Evolutionary conservation across 1,140 invertebrate genomes (phyloP).

Genomic region (Macrosteles quadrilineatus): DNA sequence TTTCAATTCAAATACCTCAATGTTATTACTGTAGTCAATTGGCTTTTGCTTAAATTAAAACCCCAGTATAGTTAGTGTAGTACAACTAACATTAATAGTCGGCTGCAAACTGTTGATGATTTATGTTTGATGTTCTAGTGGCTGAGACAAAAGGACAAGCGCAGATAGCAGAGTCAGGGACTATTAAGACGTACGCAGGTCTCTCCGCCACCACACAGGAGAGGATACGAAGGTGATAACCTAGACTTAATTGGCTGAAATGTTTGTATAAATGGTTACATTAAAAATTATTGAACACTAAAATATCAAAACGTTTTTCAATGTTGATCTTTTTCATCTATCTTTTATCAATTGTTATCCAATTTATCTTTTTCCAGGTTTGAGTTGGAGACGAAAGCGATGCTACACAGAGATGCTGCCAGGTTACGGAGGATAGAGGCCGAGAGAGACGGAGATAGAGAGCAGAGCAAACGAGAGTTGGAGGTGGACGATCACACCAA

Average conservation of each 20-base stretch:
- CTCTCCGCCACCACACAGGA: slow-evolving; percentile 62
- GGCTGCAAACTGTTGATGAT: no score
- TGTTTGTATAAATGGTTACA: no score
- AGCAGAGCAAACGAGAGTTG: slow-evolving; percentile 63
- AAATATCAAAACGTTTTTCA: no score
- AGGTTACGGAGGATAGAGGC: slow-evolving; percentile 31
- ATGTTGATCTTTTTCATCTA: no score
- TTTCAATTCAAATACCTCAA: no score
- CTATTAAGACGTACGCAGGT: slow-evolving; percentile 60
- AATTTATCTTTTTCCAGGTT: no score
- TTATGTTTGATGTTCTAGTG: neutral
- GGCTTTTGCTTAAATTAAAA: no score
- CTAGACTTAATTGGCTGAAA: neutral
- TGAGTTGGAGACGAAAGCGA: slow-evolving; percentile 70
- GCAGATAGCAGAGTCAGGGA: slow-evolving; percentile 49
- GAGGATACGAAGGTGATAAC: slow-evolving; percentile 56
- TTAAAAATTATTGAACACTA: no score
- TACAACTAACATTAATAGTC: no score
- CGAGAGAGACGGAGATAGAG: slow-evolving; percentile 60
- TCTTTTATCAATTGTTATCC: no score
- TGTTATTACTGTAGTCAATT: no score
- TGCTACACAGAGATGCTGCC: slow-evolving; percentile 58
- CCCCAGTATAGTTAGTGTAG: no score
- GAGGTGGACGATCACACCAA: slow-evolving; percentile 58
- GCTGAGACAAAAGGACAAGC: neutral